These are phyloP conservation scores for Festucalex cinctus DNA, from an alignment of 2,113 vertebrate genomes.

Conservation along the genomic window DNA sequence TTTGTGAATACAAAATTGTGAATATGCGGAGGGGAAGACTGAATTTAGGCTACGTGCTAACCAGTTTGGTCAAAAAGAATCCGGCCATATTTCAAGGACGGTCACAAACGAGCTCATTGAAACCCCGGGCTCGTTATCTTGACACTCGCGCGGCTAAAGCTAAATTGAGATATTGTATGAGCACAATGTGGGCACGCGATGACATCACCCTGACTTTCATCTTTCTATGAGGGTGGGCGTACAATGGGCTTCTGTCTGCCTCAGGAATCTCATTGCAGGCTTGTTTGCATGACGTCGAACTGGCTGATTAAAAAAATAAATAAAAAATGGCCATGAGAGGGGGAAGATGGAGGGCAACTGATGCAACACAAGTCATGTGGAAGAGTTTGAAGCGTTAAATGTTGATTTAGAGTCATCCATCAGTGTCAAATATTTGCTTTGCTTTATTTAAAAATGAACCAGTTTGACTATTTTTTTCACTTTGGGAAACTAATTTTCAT, in stretches of 20 bases:
- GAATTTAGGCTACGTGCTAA: background rate
- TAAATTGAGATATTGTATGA: conserved; percentile 26
- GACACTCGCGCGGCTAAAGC: conserved; percentile 1
- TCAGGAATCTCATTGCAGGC: conserved; percentile 20
- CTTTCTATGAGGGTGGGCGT: conserved; percentile 19
- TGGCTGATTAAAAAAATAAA: conserved; percentile 16
- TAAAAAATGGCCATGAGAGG: background rate
- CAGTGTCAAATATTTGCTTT: conserved; percentile 36
- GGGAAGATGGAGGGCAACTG: background rate
- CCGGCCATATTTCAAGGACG: background rate
- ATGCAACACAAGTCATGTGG: background rate
- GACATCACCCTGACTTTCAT: conserved; percentile 49
- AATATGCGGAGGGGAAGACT: too few relatives aligned
- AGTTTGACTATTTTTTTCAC: background rate
- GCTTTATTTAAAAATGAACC: background rate
- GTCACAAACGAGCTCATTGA: background rate
- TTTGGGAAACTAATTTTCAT: too few relatives aligned
- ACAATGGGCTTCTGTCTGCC: conserved; percentile 44
- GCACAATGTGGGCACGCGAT: conserved; percentile 21
- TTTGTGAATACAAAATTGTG: too few relatives aligned
- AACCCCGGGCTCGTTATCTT: background rate
- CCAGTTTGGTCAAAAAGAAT: background rate
- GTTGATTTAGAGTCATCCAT: conserved; percentile 7
- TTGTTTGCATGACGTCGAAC: conserved; percentile 44
- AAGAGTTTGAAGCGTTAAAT: background rate